These are phyloP conservation scores for Pitta sordida DNA, from an alignment of 2,113 vertebrate species.

Conservation along the genomic window DNA sequence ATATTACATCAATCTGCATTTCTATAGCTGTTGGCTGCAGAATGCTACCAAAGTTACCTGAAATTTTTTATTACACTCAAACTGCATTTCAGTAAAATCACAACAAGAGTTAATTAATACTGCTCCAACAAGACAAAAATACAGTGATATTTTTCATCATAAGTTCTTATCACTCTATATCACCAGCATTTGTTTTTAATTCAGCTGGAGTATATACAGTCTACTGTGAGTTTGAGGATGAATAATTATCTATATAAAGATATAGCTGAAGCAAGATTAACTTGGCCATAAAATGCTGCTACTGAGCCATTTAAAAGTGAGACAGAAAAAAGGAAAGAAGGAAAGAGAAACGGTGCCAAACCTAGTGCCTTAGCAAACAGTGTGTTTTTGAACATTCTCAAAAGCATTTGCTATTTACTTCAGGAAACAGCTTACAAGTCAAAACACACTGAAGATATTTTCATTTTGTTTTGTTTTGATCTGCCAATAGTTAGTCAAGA, in stretches of 20 bases:
- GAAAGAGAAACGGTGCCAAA: conserved; percentile 3
- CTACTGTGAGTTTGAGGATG: not conserved
- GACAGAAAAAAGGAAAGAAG: not conserved
- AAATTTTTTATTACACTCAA: not conserved
- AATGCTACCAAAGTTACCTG: not conserved
- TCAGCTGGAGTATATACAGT: not conserved
- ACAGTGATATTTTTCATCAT: not conserved
- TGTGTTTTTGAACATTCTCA: not conserved
- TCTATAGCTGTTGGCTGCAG: not conserved
- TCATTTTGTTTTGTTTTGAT: not conserved
- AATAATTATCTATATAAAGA: not conserved
- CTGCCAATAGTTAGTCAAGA: conserved; percentile 68
- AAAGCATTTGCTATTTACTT: conserved; percentile 52
- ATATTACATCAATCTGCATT: not conserved
- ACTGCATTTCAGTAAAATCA: not conserved
- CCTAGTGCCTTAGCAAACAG: not conserved
- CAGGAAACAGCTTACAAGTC: conserved; percentile 43
- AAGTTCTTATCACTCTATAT: not conserved
- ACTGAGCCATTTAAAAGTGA: not conserved
- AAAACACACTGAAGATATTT: not conserved
- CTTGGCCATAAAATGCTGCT: not conserved
- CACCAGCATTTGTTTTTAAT: not conserved
- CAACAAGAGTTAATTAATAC: not conserved
- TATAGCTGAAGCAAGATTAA: not conserved
- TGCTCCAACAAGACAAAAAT: not conserved